Evolutionary conservation across 2,888 invertebrate species (phyloP), one percentile per base, ranked within the genome.

Genomic region (Agriopis leucophaearia): DNA sequence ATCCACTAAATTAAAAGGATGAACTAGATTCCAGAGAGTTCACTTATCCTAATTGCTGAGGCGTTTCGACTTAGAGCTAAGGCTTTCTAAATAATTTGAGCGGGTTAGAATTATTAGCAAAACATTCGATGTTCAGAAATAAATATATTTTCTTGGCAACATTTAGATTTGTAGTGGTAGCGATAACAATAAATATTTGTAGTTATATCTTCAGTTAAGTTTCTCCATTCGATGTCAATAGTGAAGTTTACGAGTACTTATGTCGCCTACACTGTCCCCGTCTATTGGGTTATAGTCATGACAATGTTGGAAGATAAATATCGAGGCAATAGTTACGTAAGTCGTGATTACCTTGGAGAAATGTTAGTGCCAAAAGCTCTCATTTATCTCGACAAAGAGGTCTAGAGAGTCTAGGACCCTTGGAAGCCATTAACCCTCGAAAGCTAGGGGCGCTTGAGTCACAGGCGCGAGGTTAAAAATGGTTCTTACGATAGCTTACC

Each of bases 331-430:
- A 38, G 52, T 8, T 50, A 18, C 27, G n/a, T 40, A 8, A 55
- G 18, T 18, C 10, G 42, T 54, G 62, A 48, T 55, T 55, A 55
- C 27, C 18, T 47, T 40, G 10, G 36, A 54, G 44, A 42, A 42
- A 58, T 36, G 18, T 55, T 57, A 62, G 40, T 60, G 40, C 54
- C 47, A 36, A 50, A 38, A 59, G 42, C 52, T 68, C 63, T 63
- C 65, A 71, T 71, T 66, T 66, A 71, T 63, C 64, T 56, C 47
- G 60, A 66, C 52, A 63, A 57, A 52, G 60, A 51, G 58, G 40
- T 59, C n/a, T n/a, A 54, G 40, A 52, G 36, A 64, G 54, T 65
- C 62, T 69, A 59, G 59, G 45, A 52, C 61, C 63, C 42, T 51
- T 63, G 9, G 38, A 57, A 51, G 58, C 63, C 52, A 70, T 66